Evolutionary conservation across 2,113 vertebrate species (phyloP).

Genomic region (Montifringilla adamsi): DNA sequence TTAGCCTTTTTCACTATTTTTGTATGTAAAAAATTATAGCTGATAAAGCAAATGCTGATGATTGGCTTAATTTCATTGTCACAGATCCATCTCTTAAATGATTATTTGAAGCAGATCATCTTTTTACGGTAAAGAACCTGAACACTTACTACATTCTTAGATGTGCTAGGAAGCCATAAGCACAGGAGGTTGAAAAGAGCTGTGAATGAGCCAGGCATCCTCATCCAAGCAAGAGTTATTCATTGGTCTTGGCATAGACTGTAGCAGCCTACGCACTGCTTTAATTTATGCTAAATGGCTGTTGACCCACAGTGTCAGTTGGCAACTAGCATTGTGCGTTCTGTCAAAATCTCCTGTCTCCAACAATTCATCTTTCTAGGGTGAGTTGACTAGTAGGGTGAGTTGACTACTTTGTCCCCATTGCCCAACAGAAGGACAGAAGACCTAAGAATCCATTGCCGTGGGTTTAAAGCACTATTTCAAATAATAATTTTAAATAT

Average conservation of each 20-base stretch:
- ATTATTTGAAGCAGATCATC: neutral
- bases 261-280: conserved; percentile 26
- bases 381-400: neutral
- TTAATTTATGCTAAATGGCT: conserved; percentile 49
- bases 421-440: neutral
- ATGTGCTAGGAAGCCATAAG: neutral
- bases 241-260: conserved; percentile 48
- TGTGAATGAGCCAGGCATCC: conserved; percentile 16
- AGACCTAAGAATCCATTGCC: neutral
- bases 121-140: neutral
- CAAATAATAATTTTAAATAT: conserved; percentile 61
- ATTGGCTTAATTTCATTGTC: neutral
- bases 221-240: conserved; percentile 55
- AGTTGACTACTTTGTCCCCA: neutral
- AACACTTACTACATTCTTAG: neutral
- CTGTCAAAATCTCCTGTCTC: neutral
- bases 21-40: neutral
- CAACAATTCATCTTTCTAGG: neutral
- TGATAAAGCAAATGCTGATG: neutral
- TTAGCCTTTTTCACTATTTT: neutral
- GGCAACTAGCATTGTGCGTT: neutral
- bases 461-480: neutral
- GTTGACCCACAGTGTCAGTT: conserved; percentile 34
- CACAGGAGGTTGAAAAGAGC: conserved; percentile 29
- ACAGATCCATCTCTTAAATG: neutral